Base-by-base conservation (phyloP, 2,797 vertebrate species). In the Hypotaenidia philippensis region DNA sequence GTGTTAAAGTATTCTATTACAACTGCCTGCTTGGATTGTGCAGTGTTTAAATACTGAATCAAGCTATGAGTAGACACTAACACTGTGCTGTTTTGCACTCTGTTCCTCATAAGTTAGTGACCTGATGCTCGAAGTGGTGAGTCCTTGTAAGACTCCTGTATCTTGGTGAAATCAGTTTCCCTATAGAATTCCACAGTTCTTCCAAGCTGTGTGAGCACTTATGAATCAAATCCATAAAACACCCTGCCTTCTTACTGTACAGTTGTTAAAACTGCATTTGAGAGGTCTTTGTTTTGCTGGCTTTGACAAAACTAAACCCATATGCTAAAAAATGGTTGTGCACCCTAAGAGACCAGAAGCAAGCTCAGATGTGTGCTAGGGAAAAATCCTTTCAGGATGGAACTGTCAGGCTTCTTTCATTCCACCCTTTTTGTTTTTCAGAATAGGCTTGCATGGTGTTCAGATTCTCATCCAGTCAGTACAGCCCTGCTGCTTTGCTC, bases 311-410 rank as follows among this genome's bases (percentile, higher is more conserved):
- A 70, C 19, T 14, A 49, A 92, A 31, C 14, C 22, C 13, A 3
- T 29, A 16, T 27, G 20, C 34, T 32, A 6, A 19, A 79, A 79
- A 91, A 68, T 40, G 36, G 16, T 21, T 81, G 93, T 91, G 34
- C 55, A 76, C 72, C 69, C n/a, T 66, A n/a, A 84, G 89, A 93
- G 76, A 86, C n/a, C 55, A 66, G 87, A 81, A 91, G 57, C 72
- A 78, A 89, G 92, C 82, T 94, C 90, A 89, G 76, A 36, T 44
- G 23, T 29, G 49, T 17, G 8, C 60, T 32, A 52, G 55, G 10
- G 70, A 31, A 27, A 79, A 25, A 29, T 6, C 13, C 25, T 53
- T 29, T 44, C 41, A 34, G 34, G 63, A 7, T 56, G 20, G 36
- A 65, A 22, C 45, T 70, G 36, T 57, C 68, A 61, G 56, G 6